These are phyloP conservation scores for Recurvirostra avosetta DNA, from an alignment of 2,113 vertebrate genomes.

Conservation along the genomic window DNA sequence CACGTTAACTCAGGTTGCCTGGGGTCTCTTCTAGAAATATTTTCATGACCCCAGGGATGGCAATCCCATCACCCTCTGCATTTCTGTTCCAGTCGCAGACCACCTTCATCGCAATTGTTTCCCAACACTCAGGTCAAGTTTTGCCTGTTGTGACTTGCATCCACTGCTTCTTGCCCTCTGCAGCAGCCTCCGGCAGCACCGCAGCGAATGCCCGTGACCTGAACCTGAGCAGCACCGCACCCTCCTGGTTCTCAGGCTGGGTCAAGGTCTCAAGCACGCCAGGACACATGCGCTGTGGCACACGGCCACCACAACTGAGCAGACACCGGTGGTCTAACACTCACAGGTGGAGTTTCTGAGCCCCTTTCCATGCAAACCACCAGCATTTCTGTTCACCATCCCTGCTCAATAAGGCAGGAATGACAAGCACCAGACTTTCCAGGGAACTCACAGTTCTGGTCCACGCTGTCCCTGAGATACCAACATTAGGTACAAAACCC, in stretches of 20 bases:
- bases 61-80: background rate
- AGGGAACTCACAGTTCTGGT: background rate
- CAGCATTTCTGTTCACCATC: background rate
- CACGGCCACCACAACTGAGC: rapidly evolving
- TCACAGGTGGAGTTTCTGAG: background rate
- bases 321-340: rapidly evolving
- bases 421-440: rapidly evolving
- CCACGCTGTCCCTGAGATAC: background rate
- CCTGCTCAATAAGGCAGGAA: background rate
- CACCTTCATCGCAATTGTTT: too few relatives aligned
- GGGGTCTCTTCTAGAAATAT: background rate
- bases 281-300: background rate
- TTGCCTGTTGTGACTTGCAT: background rate
- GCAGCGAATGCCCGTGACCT: rapidly evolving
- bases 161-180: background rate
- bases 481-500: background rate
- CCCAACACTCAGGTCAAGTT: rapidly evolving
- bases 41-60: background rate
- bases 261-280: rapidly evolving
- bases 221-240: background rate
- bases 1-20: rapidly evolving
- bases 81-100: background rate
- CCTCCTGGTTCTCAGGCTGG: background rate
- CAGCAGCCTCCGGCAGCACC: background rate
- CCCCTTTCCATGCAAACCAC: background rate